Conservation (phyloP, 2,888 invertebrate species). For the Lochmaea crataegi region DNA sequence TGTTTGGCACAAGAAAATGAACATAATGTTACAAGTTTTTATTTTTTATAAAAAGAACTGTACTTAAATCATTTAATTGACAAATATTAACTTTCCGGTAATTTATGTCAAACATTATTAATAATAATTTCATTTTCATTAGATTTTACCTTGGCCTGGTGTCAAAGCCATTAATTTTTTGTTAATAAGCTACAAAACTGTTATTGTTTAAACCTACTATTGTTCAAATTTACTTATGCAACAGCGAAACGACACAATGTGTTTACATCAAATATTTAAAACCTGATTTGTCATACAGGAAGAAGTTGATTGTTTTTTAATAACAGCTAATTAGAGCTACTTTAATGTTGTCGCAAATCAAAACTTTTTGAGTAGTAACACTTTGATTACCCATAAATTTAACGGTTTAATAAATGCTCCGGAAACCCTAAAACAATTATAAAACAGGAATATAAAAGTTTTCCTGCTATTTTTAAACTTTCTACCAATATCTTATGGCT, state of each 20-base stretch:
- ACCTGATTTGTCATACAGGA: neutral
- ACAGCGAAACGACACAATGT: neutral
- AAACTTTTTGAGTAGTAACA: neutral
- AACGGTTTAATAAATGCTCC: neutral
- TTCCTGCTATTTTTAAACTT: neutral
- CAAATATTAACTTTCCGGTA: constrained; percentile 1
- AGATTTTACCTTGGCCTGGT: constrained; percentile 3
- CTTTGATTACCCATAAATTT: neutral
- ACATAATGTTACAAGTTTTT: no score
- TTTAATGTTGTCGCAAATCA: neutral
- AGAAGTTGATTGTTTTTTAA: neutral
- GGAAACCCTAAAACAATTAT: neutral
- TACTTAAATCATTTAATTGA: neutral
- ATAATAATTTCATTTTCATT: neutral
- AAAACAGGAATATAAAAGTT: neutral
- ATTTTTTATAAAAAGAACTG: no score
- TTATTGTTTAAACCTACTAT: constrained; percentile 1
- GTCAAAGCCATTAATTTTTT: neutral
- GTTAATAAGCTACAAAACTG: neutral
- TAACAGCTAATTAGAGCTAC: no score
- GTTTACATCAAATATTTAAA: constrained; percentile 1
- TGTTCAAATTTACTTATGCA: constrained; percentile 1
- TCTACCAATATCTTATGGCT: neutral
- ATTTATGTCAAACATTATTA: neutral
- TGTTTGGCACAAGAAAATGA: no score